phyloP scores from a whole-genome alignment of 2,888 invertebrate genomes.

The Siphonodentalium dalli region DNA sequence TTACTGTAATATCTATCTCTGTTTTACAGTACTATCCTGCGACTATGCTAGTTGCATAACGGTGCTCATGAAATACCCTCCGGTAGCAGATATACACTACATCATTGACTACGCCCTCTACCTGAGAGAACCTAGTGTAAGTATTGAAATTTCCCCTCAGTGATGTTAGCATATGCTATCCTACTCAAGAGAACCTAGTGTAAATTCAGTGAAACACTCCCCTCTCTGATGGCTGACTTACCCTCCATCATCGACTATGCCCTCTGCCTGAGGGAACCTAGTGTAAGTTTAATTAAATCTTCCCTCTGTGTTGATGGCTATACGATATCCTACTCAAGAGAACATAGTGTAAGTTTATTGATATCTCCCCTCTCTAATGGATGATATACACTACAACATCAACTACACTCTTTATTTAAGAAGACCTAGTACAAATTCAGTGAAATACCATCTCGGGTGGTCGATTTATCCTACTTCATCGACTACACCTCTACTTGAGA shows the following conservation, averaged over 20 bases:
- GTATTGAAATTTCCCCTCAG: conserved; percentile 19
- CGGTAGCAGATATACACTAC: conserved; percentile 71
- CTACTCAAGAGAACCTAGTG: too few relatives aligned
- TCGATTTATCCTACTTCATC: too few relatives aligned
- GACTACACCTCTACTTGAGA: too few relatives aligned
- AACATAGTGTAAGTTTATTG: too few relatives aligned
- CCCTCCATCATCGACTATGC: conserved; percentile 73
- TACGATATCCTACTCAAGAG: too few relatives aligned
- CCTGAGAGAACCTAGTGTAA: conserved; percentile 67
- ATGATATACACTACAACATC: conserved; percentile 73
- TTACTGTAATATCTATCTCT: too few relatives aligned
- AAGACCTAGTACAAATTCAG: too few relatives aligned
- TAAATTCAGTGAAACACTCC: too few relatives aligned
- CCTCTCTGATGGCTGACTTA: conserved; percentile 73
- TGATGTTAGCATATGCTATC: too few relatives aligned
- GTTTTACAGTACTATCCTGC: conserved; percentile 69
- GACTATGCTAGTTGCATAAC: conserved; percentile 75
- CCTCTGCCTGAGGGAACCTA: conserved; percentile 67
- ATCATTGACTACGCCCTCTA: conserved; percentile 73
- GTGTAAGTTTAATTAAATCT: conserved; percentile 54
- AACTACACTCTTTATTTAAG: conserved; percentile 71
- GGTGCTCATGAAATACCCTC: conserved; percentile 75
- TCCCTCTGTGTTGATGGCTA: not conserved
- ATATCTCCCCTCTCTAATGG: conserved; percentile 72
- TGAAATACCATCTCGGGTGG: too few relatives aligned